A percentile compares a stretch with the other conserved stretches of the same genome.
Conservation (phyloP, 2,113 vertebrate genomes). For the Chaetodon auriga region DNA sequence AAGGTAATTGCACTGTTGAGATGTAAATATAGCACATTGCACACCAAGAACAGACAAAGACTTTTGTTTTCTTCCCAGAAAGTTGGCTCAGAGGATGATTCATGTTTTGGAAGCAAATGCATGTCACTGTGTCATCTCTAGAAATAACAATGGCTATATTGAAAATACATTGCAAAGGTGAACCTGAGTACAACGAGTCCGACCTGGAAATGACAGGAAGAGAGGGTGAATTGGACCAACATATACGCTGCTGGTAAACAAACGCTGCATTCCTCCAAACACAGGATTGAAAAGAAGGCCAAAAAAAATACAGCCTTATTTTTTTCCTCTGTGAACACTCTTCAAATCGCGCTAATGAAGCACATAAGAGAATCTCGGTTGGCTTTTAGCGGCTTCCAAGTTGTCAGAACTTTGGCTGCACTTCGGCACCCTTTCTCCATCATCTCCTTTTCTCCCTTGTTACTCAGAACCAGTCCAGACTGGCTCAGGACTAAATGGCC, state of each 20-base stretch:
- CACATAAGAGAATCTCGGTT: constrained; percentile 34
- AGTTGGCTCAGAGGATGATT: constrained; percentile 55
- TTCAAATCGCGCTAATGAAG: constrained; percentile 18
- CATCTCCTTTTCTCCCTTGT: constrained; percentile 38
- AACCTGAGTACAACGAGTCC: constrained; percentile 39
- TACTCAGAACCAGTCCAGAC: constrained; percentile 54
- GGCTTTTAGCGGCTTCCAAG: constrained; percentile 59
- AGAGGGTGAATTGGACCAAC: constrained; percentile 12
- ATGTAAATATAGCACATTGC: constrained; percentile 74
- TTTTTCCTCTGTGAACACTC: neutral
- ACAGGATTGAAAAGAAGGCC: neutral
- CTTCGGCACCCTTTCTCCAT: constrained; percentile 33
- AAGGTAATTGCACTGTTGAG: constrained; percentile 77
- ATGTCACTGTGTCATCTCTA: constrained; percentile 47
- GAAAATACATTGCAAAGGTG: constrained; percentile 37
- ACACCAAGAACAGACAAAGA: constrained; percentile 61
- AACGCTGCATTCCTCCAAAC: constrained; percentile 26
- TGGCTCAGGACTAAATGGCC: constrained; percentile 22
- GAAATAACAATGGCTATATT: constrained; percentile 36
- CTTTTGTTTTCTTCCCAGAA: constrained; percentile 75
- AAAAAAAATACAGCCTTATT: neutral
- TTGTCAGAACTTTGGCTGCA: constrained; percentile 54
- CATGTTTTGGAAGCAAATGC: constrained; percentile 60
- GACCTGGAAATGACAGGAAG: constrained; percentile 27
- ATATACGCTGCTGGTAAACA: constrained; percentile 26